Base-by-base conservation (phyloP, 2,113 vertebrate genomes). In the Clarias magur region DNA sequence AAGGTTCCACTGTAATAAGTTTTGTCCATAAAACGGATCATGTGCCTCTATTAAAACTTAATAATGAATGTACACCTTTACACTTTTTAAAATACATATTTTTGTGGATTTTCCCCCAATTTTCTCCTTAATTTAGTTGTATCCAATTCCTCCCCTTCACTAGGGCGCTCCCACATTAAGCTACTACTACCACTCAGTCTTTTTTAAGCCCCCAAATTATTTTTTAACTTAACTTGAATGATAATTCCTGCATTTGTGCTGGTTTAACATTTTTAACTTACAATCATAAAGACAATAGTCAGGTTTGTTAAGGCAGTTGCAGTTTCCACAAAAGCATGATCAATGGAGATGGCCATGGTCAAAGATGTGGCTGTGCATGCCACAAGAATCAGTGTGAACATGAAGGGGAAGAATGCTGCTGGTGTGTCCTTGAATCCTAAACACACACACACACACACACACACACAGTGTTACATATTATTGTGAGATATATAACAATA, bases 261-360 rank as follows among this genome's bases (percentile, higher is more conserved):
- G 7, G 38, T 38, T 30, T 8, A 65, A 78, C 57, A 67, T 86
- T 30, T 53, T 25, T 25, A 73, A 95, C 96, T 96, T 91, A 97
- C 97, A 94, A 97, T 98, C 98, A 99, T 99, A 85, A 99, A 97
- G 81, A 99, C 94, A 84, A 99, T 97, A 0, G 84, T 3, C 72
- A 99, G 94, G 53, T 96, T 98, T 93, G 96, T 94, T 85, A 97
- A 91, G 60, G 98, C 94, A 88, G 96, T 98, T 87, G 97, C 97
- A 7, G 98, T 34, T 0, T 96, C 91, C 0, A 97, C 95, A 59
- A 96, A 93, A 0, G 90, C 95, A 92, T 97, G 96, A 89, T 97
- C 96, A 3, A 97, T 93, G 21, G 96, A 96, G 80, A 99, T 96
- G 82, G 97, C 97, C 87, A 99, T 91, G 0, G 96, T 94, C 97